A percentile compares a stretch with the other conserved stretches of the same genome.
Conservation (phyloP, 2,888 invertebrate genomes). For the Heliconius sara region DNA sequence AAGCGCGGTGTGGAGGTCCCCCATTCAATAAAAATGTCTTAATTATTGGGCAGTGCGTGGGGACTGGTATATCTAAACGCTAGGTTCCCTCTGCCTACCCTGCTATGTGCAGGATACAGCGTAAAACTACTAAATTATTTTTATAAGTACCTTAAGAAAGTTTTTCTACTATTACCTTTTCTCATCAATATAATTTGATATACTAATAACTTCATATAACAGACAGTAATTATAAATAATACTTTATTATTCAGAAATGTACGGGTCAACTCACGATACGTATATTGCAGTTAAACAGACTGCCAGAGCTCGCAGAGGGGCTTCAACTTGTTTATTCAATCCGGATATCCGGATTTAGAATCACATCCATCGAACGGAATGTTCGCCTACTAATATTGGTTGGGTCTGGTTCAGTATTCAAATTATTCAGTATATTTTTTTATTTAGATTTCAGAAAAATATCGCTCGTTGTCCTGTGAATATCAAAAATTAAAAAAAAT, state of each 20-base stretch:
- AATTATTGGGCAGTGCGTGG: not conserved
- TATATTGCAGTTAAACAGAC: constrained; percentile 14
- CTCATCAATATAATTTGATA: not conserved
- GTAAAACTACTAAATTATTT: no score
- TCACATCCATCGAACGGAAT: constrained; percentile 18
- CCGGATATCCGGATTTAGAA: constrained; percentile 29
- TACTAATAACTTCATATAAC: not conserved
- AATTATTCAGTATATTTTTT: not conserved
- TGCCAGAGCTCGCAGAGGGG: constrained; percentile 20
- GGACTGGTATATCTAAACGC: not conserved
- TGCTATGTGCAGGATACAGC: not conserved
- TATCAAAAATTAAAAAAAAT: no score
- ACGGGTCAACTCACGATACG: not conserved
- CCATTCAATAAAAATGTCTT: no score
- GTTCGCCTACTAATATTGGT: constrained; percentile 11
- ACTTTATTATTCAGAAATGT: not conserved
- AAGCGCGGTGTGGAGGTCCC: no score
- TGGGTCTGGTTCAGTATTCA: not conserved
- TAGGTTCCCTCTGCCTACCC: not conserved
- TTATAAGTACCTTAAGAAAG: no score
- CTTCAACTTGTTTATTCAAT: constrained; percentile 30
- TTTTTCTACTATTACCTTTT: no score
- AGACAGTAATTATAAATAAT: not conserved
- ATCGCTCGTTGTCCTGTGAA: not conserved
- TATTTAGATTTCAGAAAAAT: not conserved